Evolutionary conservation across 2,113 vertebrate genomes (phyloP), one percentile per base, ranked within the genome.

Genomic region (Tragulus kanchil): DNA sequence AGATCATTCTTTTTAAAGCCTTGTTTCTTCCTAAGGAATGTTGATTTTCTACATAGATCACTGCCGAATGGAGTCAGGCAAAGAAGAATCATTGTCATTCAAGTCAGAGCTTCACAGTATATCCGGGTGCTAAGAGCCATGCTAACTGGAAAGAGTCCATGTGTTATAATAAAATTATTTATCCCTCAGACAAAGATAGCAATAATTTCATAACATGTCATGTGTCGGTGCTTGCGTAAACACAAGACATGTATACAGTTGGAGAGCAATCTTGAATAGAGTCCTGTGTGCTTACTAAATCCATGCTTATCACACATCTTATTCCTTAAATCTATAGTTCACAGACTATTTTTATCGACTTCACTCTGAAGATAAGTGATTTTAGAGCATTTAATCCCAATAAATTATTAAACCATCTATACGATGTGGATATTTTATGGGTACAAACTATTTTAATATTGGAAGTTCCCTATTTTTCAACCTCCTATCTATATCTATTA

Each of bases 1-100:
- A 97, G 85, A 96, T 92, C 65, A 94, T 95, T 96, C 90, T 93
- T 97, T 97, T 97, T 94, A 97, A 97, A 95, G 86, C 78, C 93
- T 90, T 96, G 85, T 89, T 96, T 96, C 87, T 96, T 89, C 92
- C 86, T 85, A 77, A 96, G 81, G 87, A 97, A 97, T 95, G 96
- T 95, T 98, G 96, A 89, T 97, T 96, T 92, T 87, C 93, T 90
- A 61, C 79, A 78, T 65, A 89, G 93, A 95, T 90, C 42, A 23
- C 73, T 83, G 56, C 59, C 89, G 86, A 92, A 89, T 81, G 64
- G 71, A 96, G 54, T 58, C 81, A 67, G 83, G 88, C 69, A 93
- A 78, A 71, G 42, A 90, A 71, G 36, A 61, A n/a, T 75, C 61
- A 84, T 83, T 90, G 65, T 78, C 90, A 89, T 95, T 96, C 82